Evolutionary conservation across 2,888 invertebrate genomes (phyloP).

Genomic region (Heliconius sara): DNA sequence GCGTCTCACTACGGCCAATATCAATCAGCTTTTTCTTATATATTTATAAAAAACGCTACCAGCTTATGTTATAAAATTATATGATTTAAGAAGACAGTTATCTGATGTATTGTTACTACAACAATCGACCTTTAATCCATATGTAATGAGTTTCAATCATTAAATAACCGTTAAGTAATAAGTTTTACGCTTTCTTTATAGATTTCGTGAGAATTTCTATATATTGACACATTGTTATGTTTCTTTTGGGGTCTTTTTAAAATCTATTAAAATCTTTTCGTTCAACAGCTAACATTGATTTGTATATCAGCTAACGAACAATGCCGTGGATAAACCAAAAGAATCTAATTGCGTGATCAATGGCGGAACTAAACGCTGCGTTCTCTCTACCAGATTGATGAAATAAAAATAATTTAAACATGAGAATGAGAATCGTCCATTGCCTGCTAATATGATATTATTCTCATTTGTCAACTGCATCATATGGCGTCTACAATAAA

Average conservation of each 20-base stretch:
- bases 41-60: constrained; percentile 11
- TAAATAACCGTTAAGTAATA: constrained; percentile 34
- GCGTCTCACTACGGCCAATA: background rate
- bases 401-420: too few relatives aligned
- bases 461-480: too few relatives aligned
- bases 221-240: background rate
- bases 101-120: constrained; percentile 45
- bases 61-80: constrained; percentile 42
- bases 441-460: too few relatives aligned
- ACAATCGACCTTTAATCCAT: constrained; percentile 49
- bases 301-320: background rate
- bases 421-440: too few relatives aligned
- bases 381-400: too few relatives aligned
- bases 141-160: constrained; percentile 35
- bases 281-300: background rate
- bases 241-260: background rate
- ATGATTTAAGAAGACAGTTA: constrained; percentile 56
- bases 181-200: constrained; percentile 21
- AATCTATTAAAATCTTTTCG: too few relatives aligned
- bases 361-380: too few relatives aligned
- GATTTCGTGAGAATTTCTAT: constrained; percentile 15
- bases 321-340: too few relatives aligned
- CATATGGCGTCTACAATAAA: too few relatives aligned
- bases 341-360: too few relatives aligned
- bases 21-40: background rate